Evolutionary conservation across 2,797 vertebrate genomes (phyloP).

Genomic region (Acrossocheilus wenchowensis): DNA sequence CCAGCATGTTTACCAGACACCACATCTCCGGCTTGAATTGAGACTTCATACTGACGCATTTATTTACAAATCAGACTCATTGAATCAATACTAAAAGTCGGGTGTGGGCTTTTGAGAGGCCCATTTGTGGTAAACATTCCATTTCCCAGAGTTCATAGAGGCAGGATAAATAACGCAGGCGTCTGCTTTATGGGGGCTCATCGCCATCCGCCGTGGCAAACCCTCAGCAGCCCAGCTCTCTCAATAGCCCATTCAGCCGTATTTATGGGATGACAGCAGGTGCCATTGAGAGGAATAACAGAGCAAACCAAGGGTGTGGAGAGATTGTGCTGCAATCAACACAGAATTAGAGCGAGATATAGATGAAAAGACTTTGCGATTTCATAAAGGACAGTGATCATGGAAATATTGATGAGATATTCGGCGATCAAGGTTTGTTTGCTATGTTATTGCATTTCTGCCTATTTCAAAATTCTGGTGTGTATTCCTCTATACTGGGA

Average conservation of each 20-base stretch:
- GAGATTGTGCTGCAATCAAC: conserved; percentile 47
- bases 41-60: conserved; percentile 64
- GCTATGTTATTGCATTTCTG: conserved; percentile 14
- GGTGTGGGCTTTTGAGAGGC: conserved; percentile 68
- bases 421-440: conserved; percentile 23
- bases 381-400: conserved; percentile 10
- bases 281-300: conserved; percentile 68
- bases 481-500: not conserved
- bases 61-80: conserved; percentile 78
- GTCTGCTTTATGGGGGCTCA: conserved; percentile 63
- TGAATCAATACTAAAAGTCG: conserved; percentile 77
- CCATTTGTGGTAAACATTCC: conserved; percentile 78
- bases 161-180: conserved; percentile 63
- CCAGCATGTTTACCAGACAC: conserved; percentile 56
- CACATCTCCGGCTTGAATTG: conserved; percentile 55
- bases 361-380: conserved; percentile 14
- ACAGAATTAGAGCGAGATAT: conserved; percentile 34
- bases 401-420: conserved; percentile 14
- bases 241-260: conserved; percentile 71
- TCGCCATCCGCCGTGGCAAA: conserved; percentile 63
- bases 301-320: conserved; percentile 53
- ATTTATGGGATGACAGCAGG: conserved; percentile 69
- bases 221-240: conserved; percentile 56
- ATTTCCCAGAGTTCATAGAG: conserved; percentile 72
- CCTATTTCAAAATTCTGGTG: not conserved